Conservation (phyloP, 2,113 vertebrate species). For the Struthidea cinerea region DNA sequence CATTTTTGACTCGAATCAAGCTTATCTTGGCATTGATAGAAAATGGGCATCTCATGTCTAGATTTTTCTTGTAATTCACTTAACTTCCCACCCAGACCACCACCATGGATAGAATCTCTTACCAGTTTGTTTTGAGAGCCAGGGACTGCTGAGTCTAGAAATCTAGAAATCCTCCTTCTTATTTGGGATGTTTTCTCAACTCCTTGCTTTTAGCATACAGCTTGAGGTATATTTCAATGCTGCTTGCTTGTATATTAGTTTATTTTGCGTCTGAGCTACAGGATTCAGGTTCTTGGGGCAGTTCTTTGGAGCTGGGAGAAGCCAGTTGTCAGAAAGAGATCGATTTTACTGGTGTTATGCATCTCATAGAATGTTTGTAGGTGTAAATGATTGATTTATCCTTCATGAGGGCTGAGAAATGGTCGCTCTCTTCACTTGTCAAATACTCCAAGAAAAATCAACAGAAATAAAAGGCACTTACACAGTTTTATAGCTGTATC, state of each 20-base stretch:
- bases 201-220: not conserved
- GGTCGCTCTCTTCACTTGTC: not conserved
- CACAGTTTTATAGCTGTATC: not conserved
- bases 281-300: not conserved
- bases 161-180: not conserved
- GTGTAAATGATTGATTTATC: not conserved
- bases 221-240: not conserved
- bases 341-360: not conserved
- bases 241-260: not conserved
- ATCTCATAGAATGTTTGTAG: not conserved
- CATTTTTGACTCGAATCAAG: not conserved
- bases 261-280: not conserved
- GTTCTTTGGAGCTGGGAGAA: not conserved
- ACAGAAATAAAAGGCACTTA: not conserved
- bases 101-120: not conserved
- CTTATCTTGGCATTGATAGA: not conserved
- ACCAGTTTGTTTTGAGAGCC: not conserved
- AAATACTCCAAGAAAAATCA: not conserved
- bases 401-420: not conserved
- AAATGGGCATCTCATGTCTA: not conserved
- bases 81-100: not conserved
- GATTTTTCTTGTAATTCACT: not conserved
- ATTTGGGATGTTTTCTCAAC: not conserved
- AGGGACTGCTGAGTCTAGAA: not conserved
- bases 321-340: not conserved